These are phyloP conservation scores for Megamerina dolium DNA, from an alignment of 2,888 invertebrate species.

Conservation along the genomic window DNA sequence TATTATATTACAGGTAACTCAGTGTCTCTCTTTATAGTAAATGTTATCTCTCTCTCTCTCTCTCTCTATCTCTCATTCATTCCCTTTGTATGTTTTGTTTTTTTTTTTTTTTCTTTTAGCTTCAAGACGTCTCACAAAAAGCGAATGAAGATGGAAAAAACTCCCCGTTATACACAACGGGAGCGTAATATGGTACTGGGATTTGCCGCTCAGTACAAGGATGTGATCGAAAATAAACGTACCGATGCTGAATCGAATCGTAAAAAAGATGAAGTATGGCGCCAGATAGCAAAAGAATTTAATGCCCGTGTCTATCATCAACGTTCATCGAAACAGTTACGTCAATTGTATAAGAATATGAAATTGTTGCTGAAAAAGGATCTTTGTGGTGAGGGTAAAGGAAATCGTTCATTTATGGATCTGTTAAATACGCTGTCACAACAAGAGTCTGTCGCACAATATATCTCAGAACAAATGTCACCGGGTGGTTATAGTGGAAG, in stretches of 20 bases:
- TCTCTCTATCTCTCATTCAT: too few relatives aligned
- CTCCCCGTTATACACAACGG: conserved; percentile 46
- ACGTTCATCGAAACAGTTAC: conserved; percentile 46
- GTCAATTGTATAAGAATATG: conserved; percentile 49
- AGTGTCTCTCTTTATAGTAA: too few relatives aligned
- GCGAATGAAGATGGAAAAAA: conserved; percentile 48
- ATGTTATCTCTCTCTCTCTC: too few relatives aligned
- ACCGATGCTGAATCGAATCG: conserved; percentile 46
- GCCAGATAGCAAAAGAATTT: conserved; percentile 48
- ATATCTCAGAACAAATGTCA: conserved; percentile 41
- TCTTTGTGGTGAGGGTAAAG: conserved; percentile 42
- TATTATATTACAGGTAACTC: too few relatives aligned
- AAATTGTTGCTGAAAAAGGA: conserved; percentile 47
- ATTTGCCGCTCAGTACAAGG: conserved; percentile 48
- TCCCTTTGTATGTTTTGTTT: not conserved
- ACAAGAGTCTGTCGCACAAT: conserved; percentile 43
- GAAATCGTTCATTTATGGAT: conserved; percentile 45
- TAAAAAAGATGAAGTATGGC: conserved; percentile 48
- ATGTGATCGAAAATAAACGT: conserved; percentile 47
- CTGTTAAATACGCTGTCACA: conserved; percentile 45
- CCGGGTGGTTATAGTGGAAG: conserved; percentile 30
- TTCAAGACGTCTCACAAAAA: conserved; percentile 46
- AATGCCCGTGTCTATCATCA: conserved; percentile 48
- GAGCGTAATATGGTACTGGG: conserved; percentile 48
- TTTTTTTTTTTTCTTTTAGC: conserved; percentile 22